A percentile compares a stretch with the other conserved stretches of the same genome.
These are phyloP conservation scores for Alcedo atthis DNA, from an alignment of 2,797 vertebrate species.

Conservation along the genomic window DNA sequence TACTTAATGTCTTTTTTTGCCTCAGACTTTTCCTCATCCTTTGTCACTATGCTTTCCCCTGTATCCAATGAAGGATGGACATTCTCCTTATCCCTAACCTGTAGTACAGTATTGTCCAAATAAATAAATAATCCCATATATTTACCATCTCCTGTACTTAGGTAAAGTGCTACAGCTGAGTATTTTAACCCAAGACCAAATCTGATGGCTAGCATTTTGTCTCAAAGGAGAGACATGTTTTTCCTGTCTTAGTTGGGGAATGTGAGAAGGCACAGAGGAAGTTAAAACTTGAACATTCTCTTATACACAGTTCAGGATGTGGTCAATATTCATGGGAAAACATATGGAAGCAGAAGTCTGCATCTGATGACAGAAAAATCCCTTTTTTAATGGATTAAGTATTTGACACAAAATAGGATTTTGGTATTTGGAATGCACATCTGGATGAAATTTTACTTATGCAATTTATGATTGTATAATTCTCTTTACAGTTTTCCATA, in stretches of 20 bases:
- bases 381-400: neutral
- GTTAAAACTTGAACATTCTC: neutral
- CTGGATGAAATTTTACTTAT: neutral
- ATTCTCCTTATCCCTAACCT: neutral
- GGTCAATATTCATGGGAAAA: neutral
- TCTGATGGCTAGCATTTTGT: neutral
- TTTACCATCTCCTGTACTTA: neutral
- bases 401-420: neutral
- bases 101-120: neutral
- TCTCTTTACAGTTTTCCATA: neutral
- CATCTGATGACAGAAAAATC: neutral
- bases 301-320: neutral
- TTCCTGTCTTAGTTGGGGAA: neutral
- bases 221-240: neutral
- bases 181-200: neutral
- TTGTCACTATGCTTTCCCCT: too few relatives aligned
- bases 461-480: neutral
- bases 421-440: neutral
- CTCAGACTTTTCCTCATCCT: too few relatives aligned
- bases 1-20: too few relatives aligned
- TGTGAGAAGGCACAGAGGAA: neutral
- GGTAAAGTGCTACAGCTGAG: neutral
- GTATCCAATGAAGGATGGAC: too few relatives aligned
- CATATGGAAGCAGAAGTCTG: neutral
- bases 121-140: neutral